These are phyloP conservation scores for Sarcoramphus papa DNA, from an alignment of 2,797 vertebrate genomes.

Conservation along the genomic window DNA sequence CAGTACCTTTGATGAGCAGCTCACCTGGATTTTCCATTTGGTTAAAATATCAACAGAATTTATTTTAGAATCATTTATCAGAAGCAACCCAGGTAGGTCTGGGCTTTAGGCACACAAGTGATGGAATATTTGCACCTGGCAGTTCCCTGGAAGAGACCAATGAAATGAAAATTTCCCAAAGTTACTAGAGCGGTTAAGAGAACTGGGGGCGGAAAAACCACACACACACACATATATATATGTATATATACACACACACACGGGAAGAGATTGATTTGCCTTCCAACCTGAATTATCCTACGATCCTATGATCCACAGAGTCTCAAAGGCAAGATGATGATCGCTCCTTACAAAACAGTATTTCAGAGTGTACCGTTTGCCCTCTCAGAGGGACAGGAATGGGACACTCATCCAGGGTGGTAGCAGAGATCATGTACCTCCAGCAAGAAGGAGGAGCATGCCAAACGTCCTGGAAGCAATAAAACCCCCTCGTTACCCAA, in stretches of 20 bases:
- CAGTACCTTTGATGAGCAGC: neutral
- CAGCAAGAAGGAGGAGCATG: neutral
- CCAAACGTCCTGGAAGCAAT: neutral
- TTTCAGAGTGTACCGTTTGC: neutral
- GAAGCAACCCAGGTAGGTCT: neutral
- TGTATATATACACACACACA: fast-evolving
- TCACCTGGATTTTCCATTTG: neutral
- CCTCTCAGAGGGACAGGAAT: neutral
- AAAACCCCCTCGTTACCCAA: neutral
- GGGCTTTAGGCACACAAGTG: neutral
- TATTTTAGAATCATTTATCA: neutral
- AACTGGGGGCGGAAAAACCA: neutral
- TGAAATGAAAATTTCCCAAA: neutral
- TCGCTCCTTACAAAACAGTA: neutral
- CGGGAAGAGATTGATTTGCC: neutral
- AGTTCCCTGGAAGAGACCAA: neutral
- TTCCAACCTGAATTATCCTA: neutral
- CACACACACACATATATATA: neutral
- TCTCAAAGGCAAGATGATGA: neutral
- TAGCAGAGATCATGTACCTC: neutral
- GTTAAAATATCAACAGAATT: neutral
- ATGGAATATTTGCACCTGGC: neutral
- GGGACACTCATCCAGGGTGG: too few species aligned
- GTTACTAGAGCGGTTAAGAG: neutral
- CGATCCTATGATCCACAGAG: neutral